phyloP scores from a whole-genome alignment of 37 sponge, comb jelly and placozoan genomes.

The Mnemiopsis leidyi region DNA sequence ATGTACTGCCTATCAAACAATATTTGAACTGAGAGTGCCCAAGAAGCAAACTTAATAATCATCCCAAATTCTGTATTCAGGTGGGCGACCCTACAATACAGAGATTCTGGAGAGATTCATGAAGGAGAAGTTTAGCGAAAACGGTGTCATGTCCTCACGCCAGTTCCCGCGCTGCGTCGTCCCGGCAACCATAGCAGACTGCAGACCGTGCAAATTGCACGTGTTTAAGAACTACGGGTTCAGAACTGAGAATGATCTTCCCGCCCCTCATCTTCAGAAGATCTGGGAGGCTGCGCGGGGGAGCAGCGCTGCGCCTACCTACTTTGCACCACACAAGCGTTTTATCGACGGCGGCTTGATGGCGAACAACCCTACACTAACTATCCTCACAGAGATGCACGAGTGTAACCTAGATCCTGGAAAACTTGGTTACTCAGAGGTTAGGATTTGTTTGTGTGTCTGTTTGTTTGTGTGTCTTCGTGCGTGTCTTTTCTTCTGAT shows the following conservation, averaged over 20 bases:
- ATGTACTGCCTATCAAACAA: no score
- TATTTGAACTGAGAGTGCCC: no score
- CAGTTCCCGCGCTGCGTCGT: slow-evolving; percentile 66
- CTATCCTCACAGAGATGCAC: slow-evolving; percentile 71
- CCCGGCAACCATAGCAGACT: slow-evolving; percentile 70
- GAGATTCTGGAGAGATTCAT: slow-evolving; percentile 17
- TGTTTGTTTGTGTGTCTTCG: no score
- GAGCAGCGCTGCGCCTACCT: slow-evolving; percentile 73
- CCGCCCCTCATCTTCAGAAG: slow-evolving; percentile 67
- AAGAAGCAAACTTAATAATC: no score
- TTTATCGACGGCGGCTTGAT: slow-evolving; percentile 76
- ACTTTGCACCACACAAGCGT: slow-evolving; percentile 67
- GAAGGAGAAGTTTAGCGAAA: slow-evolving; percentile 65
- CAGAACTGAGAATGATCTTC: slow-evolving; percentile 66
- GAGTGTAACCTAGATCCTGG: slow-evolving; percentile 56
- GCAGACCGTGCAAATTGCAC: slow-evolving; percentile 70
- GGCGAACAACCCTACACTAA: slow-evolving; percentile 77
- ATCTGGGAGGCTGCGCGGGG: slow-evolving; percentile 72
- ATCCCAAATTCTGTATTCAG: no score
- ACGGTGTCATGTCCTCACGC: slow-evolving; percentile 60
- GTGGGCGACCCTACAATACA: slow-evolving; percentile 25
- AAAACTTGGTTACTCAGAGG: slow-evolving; percentile 15
- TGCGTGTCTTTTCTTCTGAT: not conserved
- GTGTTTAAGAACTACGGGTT: slow-evolving; percentile 73
- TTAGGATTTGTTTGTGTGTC: no score